Percentiles rank a stretch among this genome's conserved stretches.
Evolutionary conservation across 2,113 vertebrate species (phyloP).

Genomic region (Aix galericulata): DNA sequence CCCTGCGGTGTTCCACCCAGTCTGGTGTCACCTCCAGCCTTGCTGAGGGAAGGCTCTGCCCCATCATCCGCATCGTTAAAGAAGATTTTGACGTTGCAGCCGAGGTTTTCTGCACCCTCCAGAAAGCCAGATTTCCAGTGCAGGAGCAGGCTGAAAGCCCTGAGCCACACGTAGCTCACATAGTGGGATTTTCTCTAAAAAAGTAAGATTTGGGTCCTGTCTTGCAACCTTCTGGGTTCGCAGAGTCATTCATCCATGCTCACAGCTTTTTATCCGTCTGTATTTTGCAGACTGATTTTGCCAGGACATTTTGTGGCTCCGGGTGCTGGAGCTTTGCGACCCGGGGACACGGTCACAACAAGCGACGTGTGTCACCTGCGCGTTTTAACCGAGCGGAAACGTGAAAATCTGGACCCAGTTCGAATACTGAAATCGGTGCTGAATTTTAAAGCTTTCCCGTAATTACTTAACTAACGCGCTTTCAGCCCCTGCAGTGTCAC

Average conservation of each 20-base stretch:
- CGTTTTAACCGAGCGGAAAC: accelerated
- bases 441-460: not conserved
- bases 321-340: not conserved
- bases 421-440: not conserved
- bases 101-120: not conserved
- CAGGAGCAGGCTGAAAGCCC: not conserved
- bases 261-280: not conserved
- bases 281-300: not conserved
- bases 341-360: not conserved
- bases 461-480: not conserved
- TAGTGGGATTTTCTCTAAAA: not conserved
- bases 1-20: not conserved
- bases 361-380: not conserved
- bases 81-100: not conserved
- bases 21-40: not conserved
- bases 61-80: not conserved
- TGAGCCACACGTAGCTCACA: not conserved
- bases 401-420: not conserved
- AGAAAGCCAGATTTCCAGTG: not conserved
- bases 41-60: not conserved
- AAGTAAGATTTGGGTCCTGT: not conserved
- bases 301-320: not conserved
- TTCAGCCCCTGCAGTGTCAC: not conserved
- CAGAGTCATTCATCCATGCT: not conserved
- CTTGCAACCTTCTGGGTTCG: not conserved